Conservation (phyloP, 1,140 invertebrate species). For the Bombus breviceps region DNA sequence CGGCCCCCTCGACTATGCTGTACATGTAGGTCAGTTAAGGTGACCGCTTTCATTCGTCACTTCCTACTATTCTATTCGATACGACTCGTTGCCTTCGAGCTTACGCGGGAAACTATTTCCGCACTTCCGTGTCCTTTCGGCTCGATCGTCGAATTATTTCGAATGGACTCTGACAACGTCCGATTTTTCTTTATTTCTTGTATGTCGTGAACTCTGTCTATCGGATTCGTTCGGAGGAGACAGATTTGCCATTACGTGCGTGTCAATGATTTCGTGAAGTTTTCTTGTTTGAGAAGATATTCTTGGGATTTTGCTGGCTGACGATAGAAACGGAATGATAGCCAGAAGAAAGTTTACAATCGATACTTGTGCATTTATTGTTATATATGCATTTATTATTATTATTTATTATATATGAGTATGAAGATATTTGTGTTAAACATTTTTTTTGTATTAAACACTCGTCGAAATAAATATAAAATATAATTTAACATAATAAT, state of each 20-base stretch:
- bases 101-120: constrained; percentile 15
- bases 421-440: too few species aligned
- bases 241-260: not conserved
- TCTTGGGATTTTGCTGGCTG: too few species aligned
- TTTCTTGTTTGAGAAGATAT: too few species aligned
- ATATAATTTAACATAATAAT: too few species aligned
- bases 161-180: not conserved
- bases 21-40: constrained; percentile 46
- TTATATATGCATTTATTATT: too few species aligned
- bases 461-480: too few species aligned
- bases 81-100: constrained; percentile 25
- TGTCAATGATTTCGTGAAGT: too few species aligned
- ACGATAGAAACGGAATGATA: too few species aligned
- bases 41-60: constrained; percentile 36
- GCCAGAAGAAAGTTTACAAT: too few species aligned
- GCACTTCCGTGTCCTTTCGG: not conserved
- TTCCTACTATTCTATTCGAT: constrained; percentile 9
- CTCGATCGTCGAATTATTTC: not conserved
- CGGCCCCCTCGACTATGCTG: not conserved
- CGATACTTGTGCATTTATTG: too few species aligned
- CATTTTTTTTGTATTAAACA: too few species aligned
- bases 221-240: not conserved
- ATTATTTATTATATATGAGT: too few species aligned
- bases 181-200: not conserved
- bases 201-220: not conserved